Percentiles rank a stretch among this genome's conserved stretches.
phyloP scores from a whole-genome alignment of 2,797 vertebrate species.

The Spinibarbus caldwelli region DNA sequence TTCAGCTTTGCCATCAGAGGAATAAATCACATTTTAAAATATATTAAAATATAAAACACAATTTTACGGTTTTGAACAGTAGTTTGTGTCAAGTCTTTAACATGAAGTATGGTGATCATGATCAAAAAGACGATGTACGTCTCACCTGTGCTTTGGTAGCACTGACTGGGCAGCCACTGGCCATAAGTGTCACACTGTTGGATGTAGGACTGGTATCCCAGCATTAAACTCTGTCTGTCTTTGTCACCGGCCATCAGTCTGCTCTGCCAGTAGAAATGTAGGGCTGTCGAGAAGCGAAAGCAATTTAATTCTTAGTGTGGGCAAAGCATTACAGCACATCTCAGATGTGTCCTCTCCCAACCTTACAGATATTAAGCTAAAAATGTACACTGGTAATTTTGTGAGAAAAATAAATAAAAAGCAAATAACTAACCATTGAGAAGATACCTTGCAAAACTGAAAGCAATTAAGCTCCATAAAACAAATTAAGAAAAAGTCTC shows the following conservation, averaged over 20 bases:
- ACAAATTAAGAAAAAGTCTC: neutral
- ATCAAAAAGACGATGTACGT: neutral
- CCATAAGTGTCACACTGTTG: conserved; percentile 88
- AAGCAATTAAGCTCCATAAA: neutral
- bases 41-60: neutral
- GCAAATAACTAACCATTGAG: neutral
- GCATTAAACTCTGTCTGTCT: conserved; percentile 53
- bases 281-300: conserved; percentile 69
- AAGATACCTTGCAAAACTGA: neutral
- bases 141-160: conserved; percentile 85
- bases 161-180: conserved; percentile 85
- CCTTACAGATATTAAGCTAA: neutral
- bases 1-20: neutral
- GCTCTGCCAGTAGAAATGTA: conserved; percentile 80
- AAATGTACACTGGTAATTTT: neutral
- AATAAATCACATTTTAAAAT: neutral
- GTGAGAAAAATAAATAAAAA: neutral
- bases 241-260: conserved; percentile 35
- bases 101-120: neutral
- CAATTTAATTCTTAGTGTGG: neutral
- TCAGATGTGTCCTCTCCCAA: neutral
- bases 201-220: conserved; percentile 76
- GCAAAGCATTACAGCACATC: conserved; percentile 7
- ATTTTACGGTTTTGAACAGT: neutral
- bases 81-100: neutral